Base-by-base conservation (phyloP, 2,888 invertebrate species). In the Ophioninae sp. region DNA sequence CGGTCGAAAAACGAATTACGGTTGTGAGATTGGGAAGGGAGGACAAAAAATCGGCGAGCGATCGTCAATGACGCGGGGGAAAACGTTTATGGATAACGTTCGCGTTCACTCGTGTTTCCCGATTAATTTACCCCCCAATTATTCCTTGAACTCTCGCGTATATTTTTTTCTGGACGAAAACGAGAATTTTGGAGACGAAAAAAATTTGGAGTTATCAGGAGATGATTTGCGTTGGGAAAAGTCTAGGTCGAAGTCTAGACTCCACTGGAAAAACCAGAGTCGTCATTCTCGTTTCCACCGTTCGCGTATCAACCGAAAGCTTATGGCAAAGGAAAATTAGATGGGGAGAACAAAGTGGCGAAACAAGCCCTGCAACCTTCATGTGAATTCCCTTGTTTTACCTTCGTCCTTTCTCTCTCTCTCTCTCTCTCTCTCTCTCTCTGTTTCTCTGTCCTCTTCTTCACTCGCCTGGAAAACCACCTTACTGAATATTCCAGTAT, bases 41-140 rank as follows among this genome's bases (percentile, higher is more conserved):
- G 17, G 23, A 73, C 9, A 41, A 72, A 72, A 73, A 61, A 22
- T 22, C 6, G 69, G 63, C 30, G 23, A 73, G 30, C 73, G 22
- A 63, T 73, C 13, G 74, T 74, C 74, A 37, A 74, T 64, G 74
- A 13, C 51, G 51, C 17, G 44, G n/a, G 41, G 20, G 56, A 10
- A 17, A 63, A 51, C 56, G 68, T 20, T 63, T 61, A 51, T 39
- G 56, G 17, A 56, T 67, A 6, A 37, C 59, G 39, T 51, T 63
- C 74, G 65, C 56, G 68, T 58, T 68, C 73, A 22, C 61, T 61
- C 64, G 68, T 82, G 79, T 82, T 79, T 79, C 82, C 6, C 59
- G 82, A 72, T 75, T 75, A 82, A 82, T 63, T 82, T 68, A 61
- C n/a, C 56, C 22, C 56, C 23, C 59, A 39, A 76, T 67, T 30